Base-by-base conservation (phyloP, 2,113 vertebrate species). In the Neotoma lepida region DNA sequence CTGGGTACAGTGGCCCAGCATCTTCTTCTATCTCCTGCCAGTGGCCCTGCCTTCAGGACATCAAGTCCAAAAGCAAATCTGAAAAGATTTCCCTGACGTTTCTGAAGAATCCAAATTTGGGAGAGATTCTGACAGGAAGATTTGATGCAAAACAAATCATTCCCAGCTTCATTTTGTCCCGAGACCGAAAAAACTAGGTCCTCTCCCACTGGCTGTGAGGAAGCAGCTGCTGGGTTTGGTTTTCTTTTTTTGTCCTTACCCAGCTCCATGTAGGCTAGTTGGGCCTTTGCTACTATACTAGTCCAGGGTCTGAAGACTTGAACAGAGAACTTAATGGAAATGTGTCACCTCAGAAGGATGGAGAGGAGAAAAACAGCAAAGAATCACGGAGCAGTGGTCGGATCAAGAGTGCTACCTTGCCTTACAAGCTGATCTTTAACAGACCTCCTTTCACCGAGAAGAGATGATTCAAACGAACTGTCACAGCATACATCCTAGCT, bases 51-150 rank as follows among this genome's bases (percentile, higher is more conserved):
- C 66, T 56, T 73, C 14, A 5, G 66, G 70, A 41, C 9, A 6
- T 49, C 77, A 90, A 44, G n/a, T 86, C 86, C 81, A 77, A 58
- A 88, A 68, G 61, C 33, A 89, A 95, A 88, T 86, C 35, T 22
- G 81, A 74, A 66, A 89, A 49, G 77, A 54, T 13, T 66, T 90
- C 41, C n/a, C 58, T 54, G 74, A 70, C 30, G 2, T 66, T 86
- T 96, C 78, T 18, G 6, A 85, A 44, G 35, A 35, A 64, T 1
- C 2, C 9, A 93, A 46, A 26, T 58, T 35, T 18, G 15, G 24
- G 70, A 95, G 86, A 64, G 77, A 73, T 49, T 58, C 20, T 81
- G 89, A 87, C 82, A 85, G 35, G 49, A 8, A 28, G n/a, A 86
- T 54, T 54, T 28, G 68, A 20, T 56, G 30, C 33, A n/a, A 77